Evolutionary conservation across 2,113 vertebrate species (phyloP).

Genomic region (Sterna hirundo): DNA sequence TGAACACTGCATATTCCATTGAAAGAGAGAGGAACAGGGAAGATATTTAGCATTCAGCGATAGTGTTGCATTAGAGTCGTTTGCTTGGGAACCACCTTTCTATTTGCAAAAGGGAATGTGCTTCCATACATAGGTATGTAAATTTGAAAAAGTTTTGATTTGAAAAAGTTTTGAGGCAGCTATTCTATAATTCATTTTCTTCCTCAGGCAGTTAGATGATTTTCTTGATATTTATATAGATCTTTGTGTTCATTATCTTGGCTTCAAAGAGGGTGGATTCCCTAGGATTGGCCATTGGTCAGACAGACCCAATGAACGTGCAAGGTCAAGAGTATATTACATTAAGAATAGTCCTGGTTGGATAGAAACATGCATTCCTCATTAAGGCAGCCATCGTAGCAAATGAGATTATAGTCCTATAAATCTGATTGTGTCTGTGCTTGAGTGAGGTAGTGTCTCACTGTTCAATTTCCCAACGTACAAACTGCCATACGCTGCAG

Average conservation of each 20-base stretch:
- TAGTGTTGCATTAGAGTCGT: background rate
- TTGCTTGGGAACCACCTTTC: background rate
- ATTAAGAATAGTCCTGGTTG: constrained; percentile 54
- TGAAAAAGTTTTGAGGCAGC: background rate
- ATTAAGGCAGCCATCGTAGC: constrained; percentile 63
- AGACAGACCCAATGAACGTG: constrained; percentile 62
- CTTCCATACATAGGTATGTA: background rate
- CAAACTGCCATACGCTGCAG: constrained; percentile 64
- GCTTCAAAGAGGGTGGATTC: background rate
- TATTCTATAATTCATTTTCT: background rate
- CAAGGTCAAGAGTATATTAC: constrained; percentile 65
- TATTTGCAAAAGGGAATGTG: background rate
- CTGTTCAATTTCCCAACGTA: constrained; percentile 69
- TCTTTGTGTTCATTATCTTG: background rate
- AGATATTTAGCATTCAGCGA: background rate
- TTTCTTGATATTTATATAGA: background rate
- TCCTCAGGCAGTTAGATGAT: background rate
- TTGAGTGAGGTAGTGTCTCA: constrained; percentile 78
- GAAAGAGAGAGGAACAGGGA: background rate
- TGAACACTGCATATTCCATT: background rate
- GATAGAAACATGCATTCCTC: constrained; percentile 68
- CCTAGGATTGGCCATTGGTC: background rate
- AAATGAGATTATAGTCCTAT: constrained; percentile 79
- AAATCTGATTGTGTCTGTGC: constrained; percentile 72
- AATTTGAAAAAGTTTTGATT: background rate